These are phyloP conservation scores for Arizona elegans DNA, from an alignment of 2,113 vertebrate genomes.

Conservation along the genomic window DNA sequence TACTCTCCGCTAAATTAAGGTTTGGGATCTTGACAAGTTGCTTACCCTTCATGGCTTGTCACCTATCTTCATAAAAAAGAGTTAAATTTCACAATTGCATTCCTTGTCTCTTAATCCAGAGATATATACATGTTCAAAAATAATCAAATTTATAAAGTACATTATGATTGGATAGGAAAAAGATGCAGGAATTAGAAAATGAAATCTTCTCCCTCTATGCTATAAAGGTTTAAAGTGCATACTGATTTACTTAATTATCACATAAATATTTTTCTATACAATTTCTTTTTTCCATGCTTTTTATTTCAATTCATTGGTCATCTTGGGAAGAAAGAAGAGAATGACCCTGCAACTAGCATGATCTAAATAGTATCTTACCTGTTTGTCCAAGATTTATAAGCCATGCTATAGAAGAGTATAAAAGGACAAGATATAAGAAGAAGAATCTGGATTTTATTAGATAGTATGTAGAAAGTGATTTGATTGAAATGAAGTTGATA, in stretches of 20 bases:
- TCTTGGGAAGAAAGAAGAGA: neutral
- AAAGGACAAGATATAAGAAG: neutral
- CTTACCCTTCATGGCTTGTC: neutral
- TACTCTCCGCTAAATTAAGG: neutral
- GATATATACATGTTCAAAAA: neutral
- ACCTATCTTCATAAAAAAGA: neutral
- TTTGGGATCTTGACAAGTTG: neutral
- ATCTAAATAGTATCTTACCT: neutral
- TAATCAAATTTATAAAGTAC: neutral
- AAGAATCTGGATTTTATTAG: neutral
- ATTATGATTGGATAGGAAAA: neutral
- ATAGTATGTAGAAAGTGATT: neutral
- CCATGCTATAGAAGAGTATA: neutral
- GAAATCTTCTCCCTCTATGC: neutral
- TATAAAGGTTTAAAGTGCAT: neutral
- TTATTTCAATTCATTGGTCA: neutral
- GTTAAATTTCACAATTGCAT: neutral
- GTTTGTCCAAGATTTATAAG: neutral
- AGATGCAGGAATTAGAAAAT: neutral
- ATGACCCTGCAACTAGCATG: too few species aligned
- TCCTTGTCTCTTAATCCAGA: neutral
- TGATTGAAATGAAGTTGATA: neutral
- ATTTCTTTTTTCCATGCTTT: neutral
- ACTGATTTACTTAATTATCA: neutral
- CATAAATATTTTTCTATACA: neutral